Evolutionary conservation across 2,797 vertebrate genomes (phyloP).

Genomic region (Xenopus petersii): DNA sequence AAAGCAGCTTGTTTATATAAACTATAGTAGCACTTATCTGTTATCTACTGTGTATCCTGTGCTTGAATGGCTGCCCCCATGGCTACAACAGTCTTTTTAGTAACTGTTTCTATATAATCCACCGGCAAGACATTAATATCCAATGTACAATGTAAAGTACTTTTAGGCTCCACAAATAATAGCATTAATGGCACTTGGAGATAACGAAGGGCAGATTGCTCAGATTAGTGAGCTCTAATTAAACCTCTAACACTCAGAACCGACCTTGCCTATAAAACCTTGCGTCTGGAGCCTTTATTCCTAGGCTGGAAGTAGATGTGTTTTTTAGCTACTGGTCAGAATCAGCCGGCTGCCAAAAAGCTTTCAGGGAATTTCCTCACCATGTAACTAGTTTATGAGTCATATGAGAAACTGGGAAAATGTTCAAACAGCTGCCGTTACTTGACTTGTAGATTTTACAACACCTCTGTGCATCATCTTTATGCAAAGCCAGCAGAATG

Average conservation of each 20-base stretch:
- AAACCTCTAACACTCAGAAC: constrained; percentile 16
- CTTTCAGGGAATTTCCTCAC: constrained; percentile 80
- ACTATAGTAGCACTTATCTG: no score
- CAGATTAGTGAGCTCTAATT: constrained; percentile 28
- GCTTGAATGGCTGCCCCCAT: no score
- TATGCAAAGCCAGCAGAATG: constrained; percentile 60
- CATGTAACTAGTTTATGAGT: constrained; percentile 78
- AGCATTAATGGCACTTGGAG: no score
- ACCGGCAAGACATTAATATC: no score
- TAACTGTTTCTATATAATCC: no score
- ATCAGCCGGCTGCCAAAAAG: constrained; percentile 71
- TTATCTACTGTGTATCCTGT: no score
- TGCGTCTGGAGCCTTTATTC: constrained; percentile 15
- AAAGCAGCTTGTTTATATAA: no score
- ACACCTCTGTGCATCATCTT: constrained; percentile 68
- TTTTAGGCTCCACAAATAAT: no score
- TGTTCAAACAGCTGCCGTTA: constrained; percentile 73
- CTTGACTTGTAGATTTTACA: constrained; percentile 67
- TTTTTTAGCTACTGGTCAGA: constrained; percentile 80
- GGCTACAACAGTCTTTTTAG: no score
- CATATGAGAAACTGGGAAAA: constrained; percentile 77
- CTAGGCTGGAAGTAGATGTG: constrained; percentile 62
- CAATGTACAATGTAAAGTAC: no score
- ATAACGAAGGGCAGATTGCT: neutral
- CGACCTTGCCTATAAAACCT: constrained; percentile 25